phyloP scores from a whole-genome alignment of 23 tunicate genomes.

The Clavelina lepadiformis region DNA sequence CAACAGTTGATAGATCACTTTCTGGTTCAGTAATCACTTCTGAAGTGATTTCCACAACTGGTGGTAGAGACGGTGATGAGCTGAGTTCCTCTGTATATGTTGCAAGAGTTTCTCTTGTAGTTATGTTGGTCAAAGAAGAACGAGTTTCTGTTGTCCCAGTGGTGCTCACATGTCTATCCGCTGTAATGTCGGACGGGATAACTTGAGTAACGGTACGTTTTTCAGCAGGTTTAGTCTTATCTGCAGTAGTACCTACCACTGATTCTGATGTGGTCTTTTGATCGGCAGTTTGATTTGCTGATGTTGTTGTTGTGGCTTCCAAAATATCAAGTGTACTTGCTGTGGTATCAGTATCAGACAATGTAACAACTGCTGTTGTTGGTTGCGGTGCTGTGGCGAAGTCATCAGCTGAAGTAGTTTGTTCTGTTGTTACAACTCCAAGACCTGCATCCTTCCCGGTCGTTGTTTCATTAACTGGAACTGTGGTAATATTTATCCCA shows the following conservation, averaged over 20 bases:
- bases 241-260: not conserved
- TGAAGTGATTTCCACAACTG: no score
- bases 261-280: not conserved
- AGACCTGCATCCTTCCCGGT: not conserved
- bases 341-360: not conserved
- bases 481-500: no score
- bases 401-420: not conserved
- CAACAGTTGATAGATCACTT: no score
- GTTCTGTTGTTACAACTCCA: constrained; percentile 2
- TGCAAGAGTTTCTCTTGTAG: no score
- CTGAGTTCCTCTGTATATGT: no score
- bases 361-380: not conserved
- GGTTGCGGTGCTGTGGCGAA: not conserved
- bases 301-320: not conserved
- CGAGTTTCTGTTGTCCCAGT: no score
- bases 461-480: constrained; percentile 2
- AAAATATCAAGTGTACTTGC: not conserved
- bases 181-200: no score
- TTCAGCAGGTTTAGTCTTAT: not conserved
- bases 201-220: no score
- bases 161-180: no score
- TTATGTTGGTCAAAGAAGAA: no score
- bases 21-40: no score
- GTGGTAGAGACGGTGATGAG: no score
- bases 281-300: not conserved